Conservation (phyloP, 2,888 invertebrate species). For the Meghimatium bilineatum region DNA sequence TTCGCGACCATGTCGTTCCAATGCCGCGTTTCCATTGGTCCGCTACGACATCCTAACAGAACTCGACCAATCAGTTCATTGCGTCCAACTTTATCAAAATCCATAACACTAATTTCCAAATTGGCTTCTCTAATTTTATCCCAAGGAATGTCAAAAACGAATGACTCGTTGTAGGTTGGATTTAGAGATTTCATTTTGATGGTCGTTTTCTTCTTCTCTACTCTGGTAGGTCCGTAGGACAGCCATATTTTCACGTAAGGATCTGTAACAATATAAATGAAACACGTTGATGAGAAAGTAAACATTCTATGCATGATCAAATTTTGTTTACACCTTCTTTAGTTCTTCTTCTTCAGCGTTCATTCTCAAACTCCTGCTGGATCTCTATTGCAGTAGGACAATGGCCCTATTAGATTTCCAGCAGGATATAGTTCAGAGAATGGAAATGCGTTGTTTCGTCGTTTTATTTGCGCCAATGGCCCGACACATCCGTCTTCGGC, state of each 20-base stretch:
- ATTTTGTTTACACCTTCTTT: too few relatives aligned
- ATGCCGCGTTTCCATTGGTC: conserved; percentile 96
- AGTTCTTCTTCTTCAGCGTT: too few relatives aligned
- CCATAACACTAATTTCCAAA: conserved; percentile 96
- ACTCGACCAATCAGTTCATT: conserved; percentile 91
- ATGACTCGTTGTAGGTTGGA: conserved; percentile 96
- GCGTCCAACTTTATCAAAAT: conserved; percentile 96
- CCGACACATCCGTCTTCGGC: too few relatives aligned
- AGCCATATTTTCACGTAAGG: conserved; percentile 99
- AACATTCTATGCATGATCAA: too few relatives aligned
- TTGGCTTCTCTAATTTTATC: conserved; percentile 96
- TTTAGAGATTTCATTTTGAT: conserved; percentile 84
- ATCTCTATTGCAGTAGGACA: too few relatives aligned
- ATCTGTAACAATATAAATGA: conserved; percentile 79
- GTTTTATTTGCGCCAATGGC: too few relatives aligned
- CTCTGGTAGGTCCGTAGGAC: conserved; percentile 94
- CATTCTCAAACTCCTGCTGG: too few relatives aligned
- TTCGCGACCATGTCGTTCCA: conserved; percentile 99
- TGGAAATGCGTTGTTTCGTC: too few relatives aligned
- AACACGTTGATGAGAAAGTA: neutral
- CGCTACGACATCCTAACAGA: conserved; percentile 82
- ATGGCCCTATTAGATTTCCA: too few relatives aligned
- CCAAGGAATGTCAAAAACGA: conserved; percentile 97
- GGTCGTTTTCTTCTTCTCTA: conserved; percentile 96
- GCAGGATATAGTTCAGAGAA: too few relatives aligned